Evolutionary conservation across 2,888 invertebrate genomes (phyloP), one percentile per base, ranked within the genome.

Genomic region (Embidobia sp.): DNA sequence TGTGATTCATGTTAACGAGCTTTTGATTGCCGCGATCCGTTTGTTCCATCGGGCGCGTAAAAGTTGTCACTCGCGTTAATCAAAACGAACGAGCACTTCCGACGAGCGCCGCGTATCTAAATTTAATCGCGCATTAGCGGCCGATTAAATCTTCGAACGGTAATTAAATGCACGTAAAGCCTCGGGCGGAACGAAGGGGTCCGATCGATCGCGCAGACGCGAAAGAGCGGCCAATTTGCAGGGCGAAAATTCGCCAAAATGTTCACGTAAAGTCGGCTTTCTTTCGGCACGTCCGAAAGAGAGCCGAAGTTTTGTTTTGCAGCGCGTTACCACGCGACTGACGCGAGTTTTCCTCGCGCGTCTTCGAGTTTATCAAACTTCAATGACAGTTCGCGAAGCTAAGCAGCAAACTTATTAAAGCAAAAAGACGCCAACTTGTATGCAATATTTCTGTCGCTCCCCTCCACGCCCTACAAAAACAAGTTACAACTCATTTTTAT

Each of bases 1-100:
- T 11, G 29, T 55, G 87, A 88, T 87, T 88, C 86, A 85, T 84
- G 82, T 85, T 87, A 88, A 88, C 86, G 88, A 88, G 86, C 81
- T 85, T 89, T 88, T 88, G 87, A 88, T 88, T 87, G 85, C 84
- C 83, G 44, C 78, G 55, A 80, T 76, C 77, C 81, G 77, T 82
- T 82, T 75, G 79, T 53, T 67, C 29, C 40, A 66, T 77, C 70
- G 27, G 35, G 13, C 59, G 66, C 59, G 80, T 82, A 82, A 85
- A 85, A 86, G 83, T 81, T 86, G 85, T 86, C 86, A 85, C 83
- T 72, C 61, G 42, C 83, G 77, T 72, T 83, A 82, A 85, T 84
- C 83, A 80, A 81, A 81, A 81, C 57, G 73, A 57, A 49, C 31
- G 44, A 51, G 35, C 61, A 37, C 40, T 53, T 61, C 61, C 63